Base-by-base conservation (phyloP, 2,888 invertebrate species). In the Acanthosepion pharaonis region DNA sequence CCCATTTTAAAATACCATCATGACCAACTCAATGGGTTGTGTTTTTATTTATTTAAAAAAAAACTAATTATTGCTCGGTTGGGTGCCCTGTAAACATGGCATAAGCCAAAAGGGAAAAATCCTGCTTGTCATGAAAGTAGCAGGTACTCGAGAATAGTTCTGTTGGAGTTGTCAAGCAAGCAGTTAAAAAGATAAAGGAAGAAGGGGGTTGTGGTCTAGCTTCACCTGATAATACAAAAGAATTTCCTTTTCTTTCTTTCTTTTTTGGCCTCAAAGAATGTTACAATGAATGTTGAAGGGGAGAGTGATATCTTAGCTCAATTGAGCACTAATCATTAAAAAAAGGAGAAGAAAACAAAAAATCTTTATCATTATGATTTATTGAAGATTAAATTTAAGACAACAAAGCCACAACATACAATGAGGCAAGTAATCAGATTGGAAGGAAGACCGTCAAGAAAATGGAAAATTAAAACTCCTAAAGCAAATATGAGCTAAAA, bases 11-110 rank as follows among this genome's bases (percentile, higher is more conserved):
- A n/a, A 78, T 78, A 78, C 8, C 64, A 28, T 64, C n/a, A 78
- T 78, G n/a, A 78, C 78, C 9, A 78, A n/a, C 78, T 78, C n/a
- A 33, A 78, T 78, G n/a, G n/a, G 78, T 78, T 78, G 11, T 78
- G n/a, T 33, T 78, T 78, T n/a, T 78, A 28, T 25, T 5, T 20
- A 59, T n/a, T 15, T 33, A 78, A 59, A 5, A 59, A 59, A 20
- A 78, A 78, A n/a, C 78, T 78, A 78, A 78, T 78, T 78, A 78
- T n/a, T 78, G 78, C 78, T 78, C n/a, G 78, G 78, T 78, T 78
- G 78, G 33, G 78, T 78, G 78, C 78, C 78, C 78, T 78, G 78
- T 78, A 78, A 78, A 78, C 78, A 78, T 33, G 9, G 78, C 6
- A 18, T 78, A 78, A 78, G 78, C 78, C 78, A 78, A 78, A 78